phyloP scores from a whole-genome alignment of 2,888 invertebrate species.

The Uropetala carovei region DNA sequence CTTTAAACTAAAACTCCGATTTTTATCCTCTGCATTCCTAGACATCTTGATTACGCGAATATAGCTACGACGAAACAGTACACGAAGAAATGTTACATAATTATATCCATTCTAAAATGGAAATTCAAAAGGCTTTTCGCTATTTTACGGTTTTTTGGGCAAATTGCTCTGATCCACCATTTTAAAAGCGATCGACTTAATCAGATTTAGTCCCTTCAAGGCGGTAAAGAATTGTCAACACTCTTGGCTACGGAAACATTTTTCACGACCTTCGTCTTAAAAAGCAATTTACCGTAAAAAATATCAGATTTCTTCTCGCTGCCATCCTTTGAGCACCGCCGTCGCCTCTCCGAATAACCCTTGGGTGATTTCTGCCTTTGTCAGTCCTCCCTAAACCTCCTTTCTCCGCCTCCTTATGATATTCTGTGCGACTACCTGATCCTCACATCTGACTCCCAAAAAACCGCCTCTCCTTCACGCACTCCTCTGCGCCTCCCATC shows the following conservation, averaged over 20 bases:
- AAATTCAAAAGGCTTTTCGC: no score
- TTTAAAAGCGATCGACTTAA: background rate
- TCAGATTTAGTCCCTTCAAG: background rate
- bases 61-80: no score
- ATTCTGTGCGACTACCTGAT: background rate
- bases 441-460: background rate
- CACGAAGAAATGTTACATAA: no score
- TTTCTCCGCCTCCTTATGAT: background rate
- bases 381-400: background rate
- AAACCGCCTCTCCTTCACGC: background rate
- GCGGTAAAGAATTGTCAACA: background rate
- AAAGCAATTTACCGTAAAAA: background rate
- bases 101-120: no score
- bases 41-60: no score
- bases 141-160: no score
- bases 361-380: background rate
- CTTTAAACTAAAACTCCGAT: no score
- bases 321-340: background rate
- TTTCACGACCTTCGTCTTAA: background rate
- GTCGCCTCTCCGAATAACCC: background rate
- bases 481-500: background rate
- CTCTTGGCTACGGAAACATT: background rate
- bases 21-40: no score
- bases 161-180: no score
- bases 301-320: constrained; percentile 37